Percentiles rank a stretch among this genome's conserved stretches.
Evolutionary conservation across 2,797 vertebrate genomes (phyloP).

Genomic region (Gobio occitaniae): DNA sequence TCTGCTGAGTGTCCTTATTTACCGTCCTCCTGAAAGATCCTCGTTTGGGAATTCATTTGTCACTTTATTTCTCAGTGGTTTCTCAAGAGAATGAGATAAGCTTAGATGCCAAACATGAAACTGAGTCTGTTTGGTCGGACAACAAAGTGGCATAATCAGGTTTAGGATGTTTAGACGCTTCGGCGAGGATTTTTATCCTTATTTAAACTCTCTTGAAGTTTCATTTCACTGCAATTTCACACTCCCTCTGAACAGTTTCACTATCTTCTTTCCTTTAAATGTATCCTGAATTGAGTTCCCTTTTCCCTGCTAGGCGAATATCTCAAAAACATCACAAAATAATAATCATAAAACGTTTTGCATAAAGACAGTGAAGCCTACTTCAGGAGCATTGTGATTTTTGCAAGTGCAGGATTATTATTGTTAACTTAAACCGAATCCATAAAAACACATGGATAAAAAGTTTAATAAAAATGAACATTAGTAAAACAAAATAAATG

Average conservation of each 20-base stretch:
- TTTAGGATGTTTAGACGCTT: background rate
- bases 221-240: slow-evolving; percentile 32
- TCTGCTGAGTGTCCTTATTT: background rate
- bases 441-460: background rate
- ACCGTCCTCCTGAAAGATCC: background rate
- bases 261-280: background rate
- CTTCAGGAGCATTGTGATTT: background rate
- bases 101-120: background rate
- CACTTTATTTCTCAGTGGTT: slow-evolving; percentile 7
- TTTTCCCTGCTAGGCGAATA: background rate
- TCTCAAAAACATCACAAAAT: background rate
- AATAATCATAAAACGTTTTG: background rate
- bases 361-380: background rate
- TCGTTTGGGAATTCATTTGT: slow-evolving; percentile 10
- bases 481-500: background rate
- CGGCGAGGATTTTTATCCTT: background rate
- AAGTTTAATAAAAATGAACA: too few relatives aligned
- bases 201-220: slow-evolving; percentile 19
- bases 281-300: background rate
- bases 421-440: background rate
- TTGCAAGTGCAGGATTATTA: background rate
- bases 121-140: background rate
- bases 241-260: slow-evolving; percentile 2
- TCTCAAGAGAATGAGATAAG: background rate
- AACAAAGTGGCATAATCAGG: background rate